Percentiles rank a stretch among this genome's conserved stretches.
phyloP scores from a whole-genome alignment of 2,113 vertebrate genomes.

The Spea multiplicata region DNA sequence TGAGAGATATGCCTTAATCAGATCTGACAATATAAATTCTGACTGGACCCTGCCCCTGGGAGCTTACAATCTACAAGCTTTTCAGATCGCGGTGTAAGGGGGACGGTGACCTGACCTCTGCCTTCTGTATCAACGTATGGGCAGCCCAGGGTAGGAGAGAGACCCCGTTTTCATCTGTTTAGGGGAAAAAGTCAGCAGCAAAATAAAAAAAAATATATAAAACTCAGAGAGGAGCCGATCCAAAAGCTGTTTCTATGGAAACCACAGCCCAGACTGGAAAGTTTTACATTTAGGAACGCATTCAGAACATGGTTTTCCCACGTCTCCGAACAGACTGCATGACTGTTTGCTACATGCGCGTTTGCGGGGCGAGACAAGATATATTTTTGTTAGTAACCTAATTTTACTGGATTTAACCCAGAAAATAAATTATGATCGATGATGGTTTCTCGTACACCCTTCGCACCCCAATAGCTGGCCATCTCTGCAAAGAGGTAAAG shows the following conservation, averaged over 20 bases:
- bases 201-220: background rate
- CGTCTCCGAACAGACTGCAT: background rate
- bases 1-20: no score
- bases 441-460: no score
- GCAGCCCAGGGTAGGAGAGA: background rate
- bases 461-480: no score
- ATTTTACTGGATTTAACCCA: no score
- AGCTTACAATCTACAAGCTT: no score
- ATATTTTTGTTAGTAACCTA: no score
- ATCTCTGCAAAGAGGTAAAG: no score
- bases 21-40: no score
- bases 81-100: background rate
- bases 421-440: no score
- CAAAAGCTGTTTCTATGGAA: conserved; percentile 15
- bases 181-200: background rate
- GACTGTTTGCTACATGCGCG: background rate
- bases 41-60: no score
- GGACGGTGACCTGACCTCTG: background rate
- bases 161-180: no score
- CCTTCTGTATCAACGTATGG: background rate
- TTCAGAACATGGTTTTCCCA: background rate
- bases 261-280: conserved; percentile 19
- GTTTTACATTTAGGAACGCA: background rate
- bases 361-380: no score
- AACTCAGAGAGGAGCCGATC: background rate